Evolutionary conservation across 2,113 vertebrate species (phyloP).

Genomic region (Epinephelus moara): DNA sequence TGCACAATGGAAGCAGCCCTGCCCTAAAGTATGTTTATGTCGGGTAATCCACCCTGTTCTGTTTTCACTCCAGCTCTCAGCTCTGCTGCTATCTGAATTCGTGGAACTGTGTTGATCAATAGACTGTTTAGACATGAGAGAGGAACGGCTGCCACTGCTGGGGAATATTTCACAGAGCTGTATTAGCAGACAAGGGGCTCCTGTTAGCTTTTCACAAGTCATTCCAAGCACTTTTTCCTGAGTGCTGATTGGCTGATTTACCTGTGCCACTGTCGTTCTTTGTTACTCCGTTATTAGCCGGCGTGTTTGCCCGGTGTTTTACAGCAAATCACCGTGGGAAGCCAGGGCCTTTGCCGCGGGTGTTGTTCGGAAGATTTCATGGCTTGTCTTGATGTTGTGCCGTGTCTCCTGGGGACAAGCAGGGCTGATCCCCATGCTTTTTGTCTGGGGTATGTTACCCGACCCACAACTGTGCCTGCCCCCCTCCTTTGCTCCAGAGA

Average conservation of each 20-base stretch:
- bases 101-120: slow-evolving; percentile 61
- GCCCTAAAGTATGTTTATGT: slow-evolving; percentile 47
- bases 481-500: slow-evolving; percentile 59
- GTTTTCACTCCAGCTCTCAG: slow-evolving; percentile 45
- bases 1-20: slow-evolving; percentile 21
- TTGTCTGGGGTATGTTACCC: slow-evolving; percentile 80
- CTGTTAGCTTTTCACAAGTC: slow-evolving; percentile 79
- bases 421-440: slow-evolving; percentile 69
- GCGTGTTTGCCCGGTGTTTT: slow-evolving; percentile 74
- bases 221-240: slow-evolving; percentile 56
- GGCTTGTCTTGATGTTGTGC: slow-evolving; percentile 81
- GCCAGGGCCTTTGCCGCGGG: slow-evolving; percentile 64
- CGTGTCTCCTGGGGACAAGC: slow-evolving; percentile 67
- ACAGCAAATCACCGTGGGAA: slow-evolving; percentile 88
- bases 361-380: slow-evolving; percentile 82
- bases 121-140: slow-evolving; percentile 43
- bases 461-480: slow-evolving; percentile 55
- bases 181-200: slow-evolving; percentile 67
- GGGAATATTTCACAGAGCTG: slow-evolving; percentile 69
- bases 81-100: slow-evolving; percentile 42
- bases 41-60: slow-evolving; percentile 54
- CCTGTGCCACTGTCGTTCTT: slow-evolving; percentile 71
- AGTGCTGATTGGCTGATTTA: slow-evolving; percentile 72
- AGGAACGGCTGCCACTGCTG: slow-evolving; percentile 31
- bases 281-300: slow-evolving; percentile 55